Base-by-base conservation (phyloP, 2,113 vertebrate genomes). In the Pardalotus punctatus region DNA sequence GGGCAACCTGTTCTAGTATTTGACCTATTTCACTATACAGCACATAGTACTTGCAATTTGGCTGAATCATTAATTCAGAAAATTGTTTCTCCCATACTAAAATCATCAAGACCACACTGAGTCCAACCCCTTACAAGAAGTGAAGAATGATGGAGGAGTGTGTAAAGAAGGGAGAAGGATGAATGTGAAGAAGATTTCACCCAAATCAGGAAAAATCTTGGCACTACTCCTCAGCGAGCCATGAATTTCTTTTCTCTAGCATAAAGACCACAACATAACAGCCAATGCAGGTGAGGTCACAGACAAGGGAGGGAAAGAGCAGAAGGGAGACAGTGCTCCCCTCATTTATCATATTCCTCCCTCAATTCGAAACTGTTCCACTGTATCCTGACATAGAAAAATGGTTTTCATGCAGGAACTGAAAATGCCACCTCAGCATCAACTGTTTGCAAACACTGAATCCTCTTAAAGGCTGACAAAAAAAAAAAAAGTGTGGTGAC, bases 391-490 rank as follows among this genome's bases (percentile, higher is more conserved):
- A 33, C 31, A 62, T 38, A 61, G 43, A 65, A 87, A 90, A 88
- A 91, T n/a, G 43, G 76, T 87, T 94, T 80, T 57, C 67, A 62
- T 43, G 35, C 24, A 96, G 97, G 96, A 97, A 97, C 92, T 79
- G 94, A 97, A 98, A 97, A 89, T 89, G 96, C 95, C 86, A 47
- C 33, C 92, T 98, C 96, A 96, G 92, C 95, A 97, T 33, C 54
- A 86, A 90, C 48, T 90, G 73, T 90, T 89, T 96, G 93, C 94
- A 95, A 95, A 83, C 14, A 80, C 38, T 94, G 56, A 25, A 85
- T 72, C 89, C 88, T 86, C 85, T 56, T 87, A 87, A 95, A 62
- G 71, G 60, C 81, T 88, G 73, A 96, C 56, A 84, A 94, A 57
- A 20, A 57, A 20, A 57, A 20, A 96, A 35, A 29, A 47, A 91